phyloP scores from a whole-genome alignment of 2,113 vertebrate genomes.

The Chamaetylas fuelleborni region DNA sequence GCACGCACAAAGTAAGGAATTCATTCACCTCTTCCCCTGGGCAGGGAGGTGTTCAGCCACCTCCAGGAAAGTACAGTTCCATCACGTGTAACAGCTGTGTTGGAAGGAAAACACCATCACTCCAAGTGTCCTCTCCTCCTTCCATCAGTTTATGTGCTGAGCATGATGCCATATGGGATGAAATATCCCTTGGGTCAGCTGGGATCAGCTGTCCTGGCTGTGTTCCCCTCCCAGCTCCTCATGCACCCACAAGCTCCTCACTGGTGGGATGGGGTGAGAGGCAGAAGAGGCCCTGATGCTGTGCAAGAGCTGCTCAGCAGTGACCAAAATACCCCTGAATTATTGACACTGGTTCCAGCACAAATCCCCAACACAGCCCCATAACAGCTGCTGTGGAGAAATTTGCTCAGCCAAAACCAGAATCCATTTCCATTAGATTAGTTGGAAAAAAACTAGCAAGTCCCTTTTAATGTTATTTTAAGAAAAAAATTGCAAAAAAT shows the following conservation, averaged over 20 bases:
- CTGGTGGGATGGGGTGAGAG: background rate
- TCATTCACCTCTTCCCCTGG: background rate
- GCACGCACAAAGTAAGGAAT: background rate
- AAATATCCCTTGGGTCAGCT: background rate
- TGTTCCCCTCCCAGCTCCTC: background rate
- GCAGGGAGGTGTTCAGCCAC: background rate
- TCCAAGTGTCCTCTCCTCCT: background rate
- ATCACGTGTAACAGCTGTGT: fast-evolving
- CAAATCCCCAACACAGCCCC: background rate
- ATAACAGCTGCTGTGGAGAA: background rate
- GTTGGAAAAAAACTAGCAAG: background rate
- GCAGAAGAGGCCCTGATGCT: background rate
- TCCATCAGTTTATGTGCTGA: background rate
- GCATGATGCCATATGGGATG: too few relatives aligned
- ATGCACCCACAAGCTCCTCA: fast-evolving
- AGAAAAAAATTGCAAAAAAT: background rate
- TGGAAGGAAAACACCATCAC: background rate
- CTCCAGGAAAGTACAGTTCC: background rate
- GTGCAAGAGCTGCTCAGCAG: background rate
- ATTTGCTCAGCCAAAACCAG: background rate
- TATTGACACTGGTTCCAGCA: background rate
- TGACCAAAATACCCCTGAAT: background rate
- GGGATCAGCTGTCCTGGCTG: background rate
- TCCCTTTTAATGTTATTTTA: background rate
- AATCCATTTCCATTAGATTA: background rate